Evolutionary conservation across 1,140 invertebrate species (phyloP).

Genomic region (Trissolcus basalis): DNA sequence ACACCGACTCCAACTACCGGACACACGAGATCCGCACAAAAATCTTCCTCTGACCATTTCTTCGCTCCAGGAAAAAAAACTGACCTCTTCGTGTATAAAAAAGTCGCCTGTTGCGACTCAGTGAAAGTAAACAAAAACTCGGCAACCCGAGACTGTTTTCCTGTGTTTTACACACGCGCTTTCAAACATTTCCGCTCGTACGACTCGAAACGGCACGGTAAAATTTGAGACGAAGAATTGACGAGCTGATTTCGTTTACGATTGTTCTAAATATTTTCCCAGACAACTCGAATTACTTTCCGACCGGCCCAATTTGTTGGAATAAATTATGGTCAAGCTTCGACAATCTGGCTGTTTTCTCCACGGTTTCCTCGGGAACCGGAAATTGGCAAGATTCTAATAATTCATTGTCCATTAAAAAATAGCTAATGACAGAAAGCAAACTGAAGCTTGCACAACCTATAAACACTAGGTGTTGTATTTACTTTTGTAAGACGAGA

Average conservation of each 20-base stretch:
- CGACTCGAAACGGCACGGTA: too few relatives aligned
- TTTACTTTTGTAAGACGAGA: constrained; percentile 42
- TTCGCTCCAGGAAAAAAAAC: constrained; percentile 7
- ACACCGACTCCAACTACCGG: constrained; percentile 50
- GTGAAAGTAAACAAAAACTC: too few relatives aligned
- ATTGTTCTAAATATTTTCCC: not conserved
- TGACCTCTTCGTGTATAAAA: constrained; percentile 26
- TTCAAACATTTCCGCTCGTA: constrained; percentile 20
- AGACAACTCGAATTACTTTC: constrained; percentile 1
- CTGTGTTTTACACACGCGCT: constrained; percentile 13
- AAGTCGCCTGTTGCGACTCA: constrained; percentile 23
- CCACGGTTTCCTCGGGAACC: not conserved
- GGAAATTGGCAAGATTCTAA: constrained; percentile 2
- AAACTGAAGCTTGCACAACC: constrained; percentile 27
- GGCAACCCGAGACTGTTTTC: constrained; percentile 49
- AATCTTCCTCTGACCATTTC: constrained; percentile 16
- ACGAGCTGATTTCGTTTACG: not conserved
- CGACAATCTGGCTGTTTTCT: not conserved
- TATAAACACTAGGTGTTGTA: constrained; percentile 41
- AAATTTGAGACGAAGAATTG: too few relatives aligned
- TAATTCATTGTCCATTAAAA: constrained; percentile 15
- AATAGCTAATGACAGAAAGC: constrained; percentile 24
- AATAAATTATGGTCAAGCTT: constrained; percentile 4
- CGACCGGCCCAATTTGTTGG: not conserved
- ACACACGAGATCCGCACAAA: constrained; percentile 48